Evolutionary conservation across 2,113 vertebrate species (phyloP), one percentile per base, ranked within the genome.

Genomic region (Cichladusa arquata): DNA sequence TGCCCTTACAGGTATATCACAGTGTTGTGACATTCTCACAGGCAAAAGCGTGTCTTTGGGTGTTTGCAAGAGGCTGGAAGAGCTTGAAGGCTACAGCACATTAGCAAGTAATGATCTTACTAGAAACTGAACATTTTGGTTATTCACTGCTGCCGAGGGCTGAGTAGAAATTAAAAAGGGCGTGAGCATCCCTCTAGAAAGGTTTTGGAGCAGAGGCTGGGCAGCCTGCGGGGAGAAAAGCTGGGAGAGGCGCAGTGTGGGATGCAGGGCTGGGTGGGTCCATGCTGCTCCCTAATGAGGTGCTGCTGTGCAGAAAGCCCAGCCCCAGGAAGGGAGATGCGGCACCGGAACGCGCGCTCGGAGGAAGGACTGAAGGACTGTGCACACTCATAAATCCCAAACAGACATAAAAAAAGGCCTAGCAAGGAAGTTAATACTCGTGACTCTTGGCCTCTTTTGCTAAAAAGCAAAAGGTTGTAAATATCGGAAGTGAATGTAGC

Each of bases 341-440:
- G 67, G 31, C 38, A 34, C n/a, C 0, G 0, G 14, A 67, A 81
- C 6, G 1, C 0, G 0, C 0, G 33, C 56, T 62, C 38, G 44
- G 34, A 40, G 25, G 28, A 48, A 54, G 10, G 65, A 58, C 61
- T 6, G 28, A 48, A 54, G 10, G 65, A 58, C 61, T 6, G 9
- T 11, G 40, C 48, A 44, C 34, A 45, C 15, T 12, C 22, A 40
- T 31, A 69, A 87, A 80, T 36, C 2, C 10, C 47, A 91, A 88
- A 65, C 8, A 53, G 19, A 36, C 66, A 81, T 25, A 19, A 38
- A 40, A 23, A 91, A 77, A 50, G 28, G 42, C 15, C 28, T 22
- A 47, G 40, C 11, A 47, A 79, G 6, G 26, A 61, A 61, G 20
- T 48, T 45, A 70, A 61, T 18, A 56, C 11, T 26, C 4, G 2